A percentile compares a stretch with the other conserved stretches of the same genome.
phyloP scores from a whole-genome alignment of 2,113 vertebrate species.

The Ptychochromis oligacanthus region DNA sequence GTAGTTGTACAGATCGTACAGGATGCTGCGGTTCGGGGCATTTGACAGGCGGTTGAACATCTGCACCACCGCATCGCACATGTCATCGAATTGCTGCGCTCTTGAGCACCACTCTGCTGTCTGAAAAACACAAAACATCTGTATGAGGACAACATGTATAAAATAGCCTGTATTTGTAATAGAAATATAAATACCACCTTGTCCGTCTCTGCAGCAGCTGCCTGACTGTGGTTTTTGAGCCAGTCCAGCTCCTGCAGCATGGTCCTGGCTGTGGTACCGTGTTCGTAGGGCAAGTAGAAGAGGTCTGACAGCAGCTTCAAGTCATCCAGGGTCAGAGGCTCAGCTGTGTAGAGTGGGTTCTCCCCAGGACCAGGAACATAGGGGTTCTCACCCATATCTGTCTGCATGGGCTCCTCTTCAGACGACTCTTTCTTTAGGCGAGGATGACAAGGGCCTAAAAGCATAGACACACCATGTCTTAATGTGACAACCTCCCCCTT shows the following conservation, averaged over 20 bases:
- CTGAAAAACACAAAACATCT: slow-evolving; percentile 64
- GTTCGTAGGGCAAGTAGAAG: slow-evolving; percentile 96
- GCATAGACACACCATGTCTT: fast-evolving
- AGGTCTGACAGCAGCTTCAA: slow-evolving; percentile 93
- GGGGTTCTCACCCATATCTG: slow-evolving; percentile 82
- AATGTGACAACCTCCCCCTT: not conserved
- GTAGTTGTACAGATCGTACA: slow-evolving; percentile 98
- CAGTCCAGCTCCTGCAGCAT: slow-evolving; percentile 97
- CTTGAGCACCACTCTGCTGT: slow-evolving; percentile 88
- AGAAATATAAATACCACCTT: slow-evolving; percentile 55
- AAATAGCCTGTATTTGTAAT: fast-evolving
- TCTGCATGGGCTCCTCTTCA: slow-evolving; percentile 93
- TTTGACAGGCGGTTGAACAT: slow-evolving; percentile 99
- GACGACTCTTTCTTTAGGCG: slow-evolving; percentile 50
- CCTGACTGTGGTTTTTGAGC: slow-evolving; percentile 87
- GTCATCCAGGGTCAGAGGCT: slow-evolving; percentile 91
- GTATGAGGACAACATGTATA: not conserved
- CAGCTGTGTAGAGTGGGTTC: slow-evolving; percentile 90
- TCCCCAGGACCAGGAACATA: slow-evolving; percentile 89
- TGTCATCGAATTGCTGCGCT: slow-evolving; percentile 89
- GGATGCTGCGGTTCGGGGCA: slow-evolving; percentile 92
- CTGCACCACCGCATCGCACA: slow-evolving; percentile 92
- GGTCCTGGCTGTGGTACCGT: slow-evolving; percentile 87
- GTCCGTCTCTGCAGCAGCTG: slow-evolving; percentile 83
- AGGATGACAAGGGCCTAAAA: slow-evolving; percentile 28